phyloP scores from a whole-genome alignment of 1,140 invertebrate species.

The Heterodera schachtii region DNA sequence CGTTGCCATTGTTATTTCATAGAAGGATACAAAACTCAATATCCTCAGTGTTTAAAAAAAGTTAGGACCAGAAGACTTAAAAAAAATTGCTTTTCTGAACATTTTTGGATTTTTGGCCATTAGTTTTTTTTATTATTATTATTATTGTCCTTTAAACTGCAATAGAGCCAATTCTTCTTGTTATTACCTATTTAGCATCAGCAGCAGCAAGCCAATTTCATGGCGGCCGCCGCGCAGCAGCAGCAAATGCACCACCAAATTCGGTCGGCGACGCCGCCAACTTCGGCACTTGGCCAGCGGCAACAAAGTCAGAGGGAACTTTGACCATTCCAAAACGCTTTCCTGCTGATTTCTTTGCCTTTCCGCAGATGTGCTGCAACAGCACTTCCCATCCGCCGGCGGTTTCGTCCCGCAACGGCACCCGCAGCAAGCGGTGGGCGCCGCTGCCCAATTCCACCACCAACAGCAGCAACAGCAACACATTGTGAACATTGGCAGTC shows the following conservation, averaged over 20 bases:
- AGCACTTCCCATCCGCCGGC: neutral
- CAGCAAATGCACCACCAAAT: conserved; percentile 26
- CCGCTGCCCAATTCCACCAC: neutral
- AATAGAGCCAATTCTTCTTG: neutral
- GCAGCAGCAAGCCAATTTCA: conserved; percentile 15
- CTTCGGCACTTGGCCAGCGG: conserved; percentile 13
- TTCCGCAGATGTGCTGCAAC: conserved; percentile 11
- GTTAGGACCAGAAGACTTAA: no score
- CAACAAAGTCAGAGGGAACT: conserved; percentile 7
- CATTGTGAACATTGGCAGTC: neutral
- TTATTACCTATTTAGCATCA: neutral
- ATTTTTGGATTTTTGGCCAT: no score
- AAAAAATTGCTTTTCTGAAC: no score
- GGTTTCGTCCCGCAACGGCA: neutral
- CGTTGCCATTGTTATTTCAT: neutral
- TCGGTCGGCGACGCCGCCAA: conserved; percentile 20
- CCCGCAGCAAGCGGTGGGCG: neutral
- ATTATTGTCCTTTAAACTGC: no score
- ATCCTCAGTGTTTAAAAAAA: no score
- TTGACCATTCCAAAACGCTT: neutral
- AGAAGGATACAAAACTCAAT: no score
- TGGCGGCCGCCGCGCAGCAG: conserved; percentile 11
- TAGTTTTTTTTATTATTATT: no score
- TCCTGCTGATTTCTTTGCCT: neutral
- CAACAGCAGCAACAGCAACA: neutral